Base-by-base conservation (phyloP, 2,888 invertebrate species). In the Amiota mariae region DNA sequence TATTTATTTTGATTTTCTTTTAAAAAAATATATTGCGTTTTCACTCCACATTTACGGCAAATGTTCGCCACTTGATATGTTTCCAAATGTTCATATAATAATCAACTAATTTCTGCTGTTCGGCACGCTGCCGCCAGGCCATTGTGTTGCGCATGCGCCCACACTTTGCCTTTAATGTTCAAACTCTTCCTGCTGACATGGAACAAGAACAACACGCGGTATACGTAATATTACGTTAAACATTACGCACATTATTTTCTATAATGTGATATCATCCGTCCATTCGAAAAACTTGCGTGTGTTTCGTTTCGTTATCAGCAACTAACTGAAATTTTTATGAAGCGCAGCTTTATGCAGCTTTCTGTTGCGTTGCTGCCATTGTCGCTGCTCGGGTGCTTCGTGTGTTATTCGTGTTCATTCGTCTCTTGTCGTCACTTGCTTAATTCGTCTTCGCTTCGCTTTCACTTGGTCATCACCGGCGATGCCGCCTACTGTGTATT, bases 1-100 rank as follows among this genome's bases (percentile, higher is more conserved):
- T 72, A 57, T 71, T 72, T 11, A 36, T 36, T 54, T 68, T 54
- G 63, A 70, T 76, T 47, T 73, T 78, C 59, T 63, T 72, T 36
- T 49, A 47, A 46, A 49, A 36, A 36, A 36, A 36, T 36, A 36
- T 63, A 59, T n/a, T n/a, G n/a, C n/a, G 8, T 59, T 51, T 78
- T 77, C 76, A 56, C 48, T 54, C 56, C 72, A 70, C 24, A 49
- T 74, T 76, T 75, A 78, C 75, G 78, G 76, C 80, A 67, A 72
- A 72, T 75, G 80, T 84, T 85, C 94, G 93, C 94, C 94, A 94
- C 93, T 94, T 94, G 92, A 93, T 93, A 92, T 94, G 94, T 91
- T 94, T 94, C 94, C 94, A 94, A 92, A 94, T 93, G 91, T 93
- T 93, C 90, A 88, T 87, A 82, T 89, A 20, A n/a, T 59, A 90